These are phyloP conservation scores for Dinothrombium tinctorium DNA, from an alignment of 1,140 invertebrate species.

Conservation along the genomic window DNA sequence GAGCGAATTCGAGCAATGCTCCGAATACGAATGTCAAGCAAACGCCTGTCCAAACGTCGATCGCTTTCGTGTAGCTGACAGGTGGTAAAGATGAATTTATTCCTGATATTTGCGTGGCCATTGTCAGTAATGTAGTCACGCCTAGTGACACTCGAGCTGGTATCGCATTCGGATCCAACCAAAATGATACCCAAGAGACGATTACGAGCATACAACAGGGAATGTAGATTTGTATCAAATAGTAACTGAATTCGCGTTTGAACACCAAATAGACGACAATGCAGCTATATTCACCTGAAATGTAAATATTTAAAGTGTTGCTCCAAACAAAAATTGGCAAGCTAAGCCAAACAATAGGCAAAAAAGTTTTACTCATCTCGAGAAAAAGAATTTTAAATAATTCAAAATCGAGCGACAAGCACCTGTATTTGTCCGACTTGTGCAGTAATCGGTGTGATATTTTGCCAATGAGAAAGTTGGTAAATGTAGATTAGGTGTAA, in stretches of 20 bases:
- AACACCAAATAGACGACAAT: conserved; percentile 14
- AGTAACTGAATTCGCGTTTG: conserved; percentile 25
- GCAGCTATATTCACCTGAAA: not conserved
- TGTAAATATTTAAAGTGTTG: not conserved
- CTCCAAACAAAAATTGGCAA: not conserved
- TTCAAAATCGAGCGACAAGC: conserved; percentile 25
- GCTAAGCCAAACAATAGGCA: not conserved
- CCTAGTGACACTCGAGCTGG: conserved; percentile 25
- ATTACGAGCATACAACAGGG: conserved; percentile 29
- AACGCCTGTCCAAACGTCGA: no score
- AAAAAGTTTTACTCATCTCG: not conserved
- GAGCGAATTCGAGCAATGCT: no score
- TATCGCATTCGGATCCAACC: conserved; percentile 27
- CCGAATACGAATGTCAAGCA: no score
- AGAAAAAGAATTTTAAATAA: not conserved
- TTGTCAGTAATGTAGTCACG: conserved; percentile 28
- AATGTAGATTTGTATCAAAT: conserved; percentile 27
- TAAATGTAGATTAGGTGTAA: conserved; percentile 59
- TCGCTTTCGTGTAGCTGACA: conserved; percentile 88
- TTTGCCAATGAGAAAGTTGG: conserved; percentile 77
- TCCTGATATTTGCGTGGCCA: conserved; percentile 35
- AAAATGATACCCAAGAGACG: conserved; percentile 31
- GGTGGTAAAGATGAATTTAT: conserved; percentile 89
- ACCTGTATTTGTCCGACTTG: conserved; percentile 90
- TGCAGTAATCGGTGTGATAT: conserved; percentile 73